Conservation (phyloP, 2,113 vertebrate genomes). For the Hemiprocne comata region DNA sequence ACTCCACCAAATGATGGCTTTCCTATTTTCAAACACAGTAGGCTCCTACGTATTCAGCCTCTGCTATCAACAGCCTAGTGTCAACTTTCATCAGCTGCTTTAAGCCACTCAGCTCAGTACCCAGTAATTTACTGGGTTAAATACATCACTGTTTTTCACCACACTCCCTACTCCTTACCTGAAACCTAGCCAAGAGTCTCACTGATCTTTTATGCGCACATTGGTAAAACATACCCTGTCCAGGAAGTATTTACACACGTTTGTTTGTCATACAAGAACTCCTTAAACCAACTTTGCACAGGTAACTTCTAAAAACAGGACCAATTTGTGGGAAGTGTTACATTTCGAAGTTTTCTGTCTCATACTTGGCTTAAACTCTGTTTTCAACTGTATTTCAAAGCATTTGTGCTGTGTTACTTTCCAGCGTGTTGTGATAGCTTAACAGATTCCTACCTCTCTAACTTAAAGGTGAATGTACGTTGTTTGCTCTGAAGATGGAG, state of each 20-base stretch:
- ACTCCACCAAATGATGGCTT: neutral
- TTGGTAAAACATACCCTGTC: neutral
- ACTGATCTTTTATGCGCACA: neutral
- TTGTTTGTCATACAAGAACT: neutral
- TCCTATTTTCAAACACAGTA: neutral
- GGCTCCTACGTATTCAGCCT: neutral
- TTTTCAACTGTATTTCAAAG: neutral
- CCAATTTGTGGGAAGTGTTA: neutral
- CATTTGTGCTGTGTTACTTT: neutral
- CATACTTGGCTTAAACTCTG: neutral
- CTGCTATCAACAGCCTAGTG: neutral
- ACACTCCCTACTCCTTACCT: neutral
- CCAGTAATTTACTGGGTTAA: neutral
- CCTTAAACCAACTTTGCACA: neutral
- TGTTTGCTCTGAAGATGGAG: conserved; percentile 76
- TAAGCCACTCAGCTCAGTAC: neutral
- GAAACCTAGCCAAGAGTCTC: neutral
- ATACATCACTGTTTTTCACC: neutral
- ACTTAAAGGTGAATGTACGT: conserved; percentile 29
- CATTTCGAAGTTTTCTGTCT: neutral
- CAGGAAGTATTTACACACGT: neutral
- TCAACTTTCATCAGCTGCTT: neutral
- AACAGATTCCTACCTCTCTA: neutral
- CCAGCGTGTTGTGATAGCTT: neutral
- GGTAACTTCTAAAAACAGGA: neutral